Conservation (phyloP, 1,140 invertebrate species). For the Caenorhabditis latens region DNA sequence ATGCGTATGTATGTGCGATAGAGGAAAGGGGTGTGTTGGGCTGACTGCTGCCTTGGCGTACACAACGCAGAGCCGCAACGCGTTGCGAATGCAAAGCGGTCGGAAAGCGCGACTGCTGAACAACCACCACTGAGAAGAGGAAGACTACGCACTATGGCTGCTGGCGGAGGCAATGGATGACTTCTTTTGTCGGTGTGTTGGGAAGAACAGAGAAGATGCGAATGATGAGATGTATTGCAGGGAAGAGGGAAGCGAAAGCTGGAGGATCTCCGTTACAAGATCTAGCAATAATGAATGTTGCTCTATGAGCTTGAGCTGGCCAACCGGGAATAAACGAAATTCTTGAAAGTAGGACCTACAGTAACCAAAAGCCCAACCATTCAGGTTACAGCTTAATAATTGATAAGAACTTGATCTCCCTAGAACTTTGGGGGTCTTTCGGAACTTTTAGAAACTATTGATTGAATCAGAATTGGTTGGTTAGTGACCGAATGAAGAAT, state of each 20-base stretch:
- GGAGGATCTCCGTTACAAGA: not conserved
- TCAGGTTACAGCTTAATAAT: too few relatives aligned
- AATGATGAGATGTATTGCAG: constrained; percentile 17
- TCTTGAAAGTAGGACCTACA: too few relatives aligned
- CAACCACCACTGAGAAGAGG: constrained; percentile 21
- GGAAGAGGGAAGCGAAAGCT: constrained; percentile 2
- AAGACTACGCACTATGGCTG: constrained; percentile 21
- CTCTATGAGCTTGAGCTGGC: not conserved
- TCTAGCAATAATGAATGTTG: not conserved
- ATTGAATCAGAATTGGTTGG: constrained; percentile 22
- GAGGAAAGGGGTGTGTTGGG: constrained; percentile 25
- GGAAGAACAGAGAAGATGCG: constrained; percentile 1
- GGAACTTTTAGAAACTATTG: not conserved
- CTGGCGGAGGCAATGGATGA: constrained; percentile 31
- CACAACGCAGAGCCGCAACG: constrained; percentile 55
- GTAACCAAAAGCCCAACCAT: too few relatives aligned
- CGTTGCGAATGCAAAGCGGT: constrained; percentile 52
- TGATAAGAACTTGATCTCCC: too few relatives aligned
- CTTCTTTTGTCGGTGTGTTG: not conserved
- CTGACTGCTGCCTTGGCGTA: constrained; percentile 38
- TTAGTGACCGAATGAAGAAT: constrained; percentile 31
- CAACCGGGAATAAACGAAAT: too few relatives aligned
- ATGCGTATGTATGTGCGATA: constrained; percentile 53
- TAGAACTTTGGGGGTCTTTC: not conserved
- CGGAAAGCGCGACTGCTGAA: constrained; percentile 50